Base-by-base conservation (phyloP, 2,113 vertebrate genomes). In the Calyptomena viridis region DNA sequence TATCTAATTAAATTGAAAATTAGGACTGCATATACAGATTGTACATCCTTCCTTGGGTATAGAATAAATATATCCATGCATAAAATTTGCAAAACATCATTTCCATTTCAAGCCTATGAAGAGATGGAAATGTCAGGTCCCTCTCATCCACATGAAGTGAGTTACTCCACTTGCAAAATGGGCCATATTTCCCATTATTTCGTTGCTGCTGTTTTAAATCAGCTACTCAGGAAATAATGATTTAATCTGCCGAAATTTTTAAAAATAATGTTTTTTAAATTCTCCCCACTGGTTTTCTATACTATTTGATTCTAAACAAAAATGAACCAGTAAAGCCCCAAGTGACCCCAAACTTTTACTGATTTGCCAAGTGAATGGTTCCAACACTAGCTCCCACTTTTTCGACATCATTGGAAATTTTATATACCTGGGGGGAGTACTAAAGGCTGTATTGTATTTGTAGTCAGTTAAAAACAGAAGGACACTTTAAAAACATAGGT, bases 391-490 rank as follows among this genome's bases (percentile, higher is more conserved):
- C 46, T 82, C 56, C 4, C 50, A 39, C 13, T 63, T 90, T 84
- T 87, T 23, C 37, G 21, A 91, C 1, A 2, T 58, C 53, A 42
- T 49, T 19, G 39, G 9, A 67, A 69, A 58, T n/a, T 88, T 84
- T 37, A 75, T 40, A 84, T 85, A 91, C 21, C 19, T 49, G 42
- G 44, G 44, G 14, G 68, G 27, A 24, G 31, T 55, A 78, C 21
- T 55, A 68, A 76, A 86, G 12, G 7, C 49, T 46, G 6, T 37
- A 66, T 12, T 35, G 21, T 68, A 74, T 42, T 81, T 87, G 27
- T n/a, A 79, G 59, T 56, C 52, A 64, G 56, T 47, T 78, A 87
- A 92, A 97, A 96, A 35, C 44, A 78, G 33, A 94, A 92, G 17
- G 47, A 86, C 47, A 35, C 44, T 87, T 90, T 2, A 40, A 89